Conservation (phyloP, 2,113 vertebrate species). For the Burhinus bistriatus region DNA sequence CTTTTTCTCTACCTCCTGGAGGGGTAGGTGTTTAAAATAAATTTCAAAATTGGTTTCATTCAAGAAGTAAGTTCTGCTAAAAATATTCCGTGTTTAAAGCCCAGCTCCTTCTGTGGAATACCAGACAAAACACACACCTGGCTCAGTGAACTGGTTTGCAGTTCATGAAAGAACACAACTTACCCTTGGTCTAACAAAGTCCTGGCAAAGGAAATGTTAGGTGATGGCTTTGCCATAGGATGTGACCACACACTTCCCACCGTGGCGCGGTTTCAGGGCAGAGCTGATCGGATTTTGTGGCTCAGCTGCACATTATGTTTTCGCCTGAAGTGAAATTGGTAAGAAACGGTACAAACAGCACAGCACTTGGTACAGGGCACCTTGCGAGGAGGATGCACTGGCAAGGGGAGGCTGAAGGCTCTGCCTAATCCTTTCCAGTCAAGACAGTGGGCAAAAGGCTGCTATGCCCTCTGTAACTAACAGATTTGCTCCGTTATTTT, state of each 20-base stretch:
- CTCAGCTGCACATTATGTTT: neutral
- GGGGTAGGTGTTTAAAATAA: neutral
- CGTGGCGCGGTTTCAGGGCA: rapidly evolving
- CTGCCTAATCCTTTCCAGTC: neutral
- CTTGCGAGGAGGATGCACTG: neutral
- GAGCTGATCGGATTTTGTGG: neutral
- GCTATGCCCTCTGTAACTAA: neutral
- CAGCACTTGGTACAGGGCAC: neutral
- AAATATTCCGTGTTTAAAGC: neutral
- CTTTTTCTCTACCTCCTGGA: neutral
- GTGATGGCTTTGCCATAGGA: neutral
- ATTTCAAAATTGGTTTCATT: neutral
- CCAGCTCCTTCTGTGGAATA: neutral
- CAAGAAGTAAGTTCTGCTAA: neutral
- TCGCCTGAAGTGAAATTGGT: neutral
- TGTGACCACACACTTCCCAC: neutral
- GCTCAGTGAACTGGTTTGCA: neutral
- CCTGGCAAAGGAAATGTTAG: neutral
- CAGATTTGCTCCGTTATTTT: neutral
- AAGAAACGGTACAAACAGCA: neutral
- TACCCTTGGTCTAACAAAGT: neutral
- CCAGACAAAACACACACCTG: neutral
- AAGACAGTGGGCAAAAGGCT: neutral
- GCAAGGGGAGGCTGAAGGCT: neutral
- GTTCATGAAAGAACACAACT: neutral